Conservation (phyloP, 2,113 vertebrate species). For the Pachypanchax playfairii region DNA sequence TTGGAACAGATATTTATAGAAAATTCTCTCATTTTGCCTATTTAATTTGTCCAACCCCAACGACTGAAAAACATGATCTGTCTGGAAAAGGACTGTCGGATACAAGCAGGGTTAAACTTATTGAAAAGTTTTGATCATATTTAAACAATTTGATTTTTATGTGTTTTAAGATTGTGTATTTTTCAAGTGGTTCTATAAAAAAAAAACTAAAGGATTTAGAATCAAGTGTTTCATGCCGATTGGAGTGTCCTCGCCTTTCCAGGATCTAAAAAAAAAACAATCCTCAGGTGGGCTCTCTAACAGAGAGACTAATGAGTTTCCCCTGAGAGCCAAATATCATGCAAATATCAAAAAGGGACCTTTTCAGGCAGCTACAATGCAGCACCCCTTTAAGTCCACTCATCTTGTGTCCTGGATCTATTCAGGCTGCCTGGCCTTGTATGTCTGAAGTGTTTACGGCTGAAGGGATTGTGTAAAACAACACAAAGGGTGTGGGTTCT, state of each 20-base stretch:
- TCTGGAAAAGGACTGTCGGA: no score
- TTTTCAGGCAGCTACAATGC: conserved; percentile 55
- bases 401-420: conserved; percentile 31
- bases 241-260: conserved; percentile 38
- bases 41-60: conserved; percentile 83
- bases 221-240: conserved; percentile 40
- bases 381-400: conserved; percentile 56
- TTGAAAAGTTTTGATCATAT: no score
- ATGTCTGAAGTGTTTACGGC: conserved; percentile 26
- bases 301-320: conserved; percentile 48
- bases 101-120: no score
- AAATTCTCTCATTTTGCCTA: conserved; percentile 87
- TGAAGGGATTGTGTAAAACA: conserved; percentile 20
- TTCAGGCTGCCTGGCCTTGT: conserved; percentile 18
- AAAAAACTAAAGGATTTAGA: conserved; percentile 16
- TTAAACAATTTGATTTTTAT: no score
- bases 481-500: conserved; percentile 19
- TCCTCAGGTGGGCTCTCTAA: conserved; percentile 37
- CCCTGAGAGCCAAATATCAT: conserved; percentile 35
- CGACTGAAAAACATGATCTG: conserved; percentile 34
- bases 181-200: conserved; percentile 39
- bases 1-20: conserved; percentile 95
- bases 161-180: neutral
- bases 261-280: conserved; percentile 35
- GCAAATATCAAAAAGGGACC: conserved; percentile 42